Evolutionary conservation across 2,888 invertebrate genomes (phyloP).

Genomic region (Limnephilus auricula): DNA sequence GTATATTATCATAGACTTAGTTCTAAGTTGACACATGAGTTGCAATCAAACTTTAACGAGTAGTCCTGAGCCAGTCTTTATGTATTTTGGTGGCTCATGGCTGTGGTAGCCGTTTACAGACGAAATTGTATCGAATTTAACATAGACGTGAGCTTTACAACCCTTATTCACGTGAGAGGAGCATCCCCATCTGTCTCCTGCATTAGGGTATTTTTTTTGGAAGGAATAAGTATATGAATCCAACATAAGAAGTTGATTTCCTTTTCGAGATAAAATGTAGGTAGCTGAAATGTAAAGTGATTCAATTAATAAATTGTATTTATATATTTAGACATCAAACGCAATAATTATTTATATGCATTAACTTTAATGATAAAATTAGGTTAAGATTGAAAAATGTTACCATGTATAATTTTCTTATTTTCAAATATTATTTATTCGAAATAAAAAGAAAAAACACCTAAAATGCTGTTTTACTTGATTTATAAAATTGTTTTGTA

Average conservation of each 20-base stretch:
- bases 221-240: slow-evolving; percentile 69
- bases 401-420: no score
- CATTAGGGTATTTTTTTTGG: not conserved
- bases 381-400: no score
- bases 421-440: no score
- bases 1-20: no score
- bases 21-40: not conserved
- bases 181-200: slow-evolving; percentile 63
- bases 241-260: slow-evolving; percentile 69
- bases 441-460: no score
- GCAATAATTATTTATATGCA: no score
- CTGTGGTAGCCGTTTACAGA: not conserved
- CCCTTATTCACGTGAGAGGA: slow-evolving; percentile 46
- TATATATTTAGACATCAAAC: no score
- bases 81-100: slow-evolving; percentile 21
- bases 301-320: no score
- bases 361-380: no score
- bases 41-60: not conserved
- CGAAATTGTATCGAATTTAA: not conserved
- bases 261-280: slow-evolving; percentile 50
- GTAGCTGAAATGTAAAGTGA: not conserved
- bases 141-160: slow-evolving; percentile 28
- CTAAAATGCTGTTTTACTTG: no score
- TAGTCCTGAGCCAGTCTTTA: not conserved
- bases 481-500: no score